These are phyloP conservation scores for Octonoba sinensis DNA, from an alignment of 2,888 invertebrate species.

Conservation along the genomic window DNA sequence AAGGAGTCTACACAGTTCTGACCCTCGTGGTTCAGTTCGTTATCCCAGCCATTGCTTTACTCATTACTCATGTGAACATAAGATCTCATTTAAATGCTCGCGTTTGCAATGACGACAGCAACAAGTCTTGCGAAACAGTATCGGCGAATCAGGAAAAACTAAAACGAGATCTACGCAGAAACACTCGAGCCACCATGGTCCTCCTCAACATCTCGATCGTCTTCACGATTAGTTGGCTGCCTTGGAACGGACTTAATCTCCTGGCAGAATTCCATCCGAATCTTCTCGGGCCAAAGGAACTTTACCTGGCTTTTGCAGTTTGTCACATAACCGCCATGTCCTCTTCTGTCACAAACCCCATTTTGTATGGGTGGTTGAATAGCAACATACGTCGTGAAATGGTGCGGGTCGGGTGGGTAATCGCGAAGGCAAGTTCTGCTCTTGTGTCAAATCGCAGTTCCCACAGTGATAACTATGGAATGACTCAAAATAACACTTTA, in stretches of 20 bases:
- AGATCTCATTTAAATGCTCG: constrained; percentile 39
- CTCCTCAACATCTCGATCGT: constrained; percentile 74
- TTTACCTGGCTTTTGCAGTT: constrained; percentile 73
- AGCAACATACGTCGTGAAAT: constrained; percentile 76
- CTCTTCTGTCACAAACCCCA: constrained; percentile 76
- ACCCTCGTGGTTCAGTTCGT: constrained; percentile 58
- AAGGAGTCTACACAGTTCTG: constrained; percentile 55
- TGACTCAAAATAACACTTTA: constrained; percentile 32
- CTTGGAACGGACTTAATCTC: constrained; percentile 75
- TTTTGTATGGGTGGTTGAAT: constrained; percentile 77
- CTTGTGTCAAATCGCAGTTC: constrained; percentile 38
- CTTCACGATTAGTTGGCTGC: constrained; percentile 76
- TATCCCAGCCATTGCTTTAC: constrained; percentile 37
- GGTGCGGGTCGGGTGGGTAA: constrained; percentile 44
- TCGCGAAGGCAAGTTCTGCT: constrained; percentile 41
- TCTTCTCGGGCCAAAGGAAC: constrained; percentile 63
- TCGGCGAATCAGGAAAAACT: constrained; percentile 37
- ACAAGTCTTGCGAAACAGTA: not conserved
- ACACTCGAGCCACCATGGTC: constrained; percentile 72
- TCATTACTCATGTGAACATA: constrained; percentile 51
- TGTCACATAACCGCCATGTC: constrained; percentile 76
- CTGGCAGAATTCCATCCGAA: constrained; percentile 71
- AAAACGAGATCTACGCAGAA: constrained; percentile 65
- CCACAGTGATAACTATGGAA: constrained; percentile 44
- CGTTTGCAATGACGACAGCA: constrained; percentile 12